Base-by-base conservation (phyloP, 2,888 invertebrate genomes). In the Nemotelus nigrinus region DNA sequence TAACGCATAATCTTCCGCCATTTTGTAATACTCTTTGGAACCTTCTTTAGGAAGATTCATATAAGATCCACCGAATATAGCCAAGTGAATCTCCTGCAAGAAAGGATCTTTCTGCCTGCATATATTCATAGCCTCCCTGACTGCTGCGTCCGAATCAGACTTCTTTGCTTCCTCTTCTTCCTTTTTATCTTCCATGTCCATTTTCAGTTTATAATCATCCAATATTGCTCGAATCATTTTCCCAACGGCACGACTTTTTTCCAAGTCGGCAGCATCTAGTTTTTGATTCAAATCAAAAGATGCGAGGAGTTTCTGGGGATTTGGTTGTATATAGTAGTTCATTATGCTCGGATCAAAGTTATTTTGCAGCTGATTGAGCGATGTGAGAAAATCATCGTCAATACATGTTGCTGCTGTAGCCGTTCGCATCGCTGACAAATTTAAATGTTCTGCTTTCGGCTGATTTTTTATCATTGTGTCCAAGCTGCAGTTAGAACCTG, bases 51-150 rank as follows among this genome's bases (percentile, higher is more conserved):
- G 74, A 7, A 60, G n/a, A 41, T 2, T 60, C 7, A 47, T 25
- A 6, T 60, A 7, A 6, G 6, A 7, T 2, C 39, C 8, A 3
- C 50, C 60, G 41, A 74, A 74, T 25, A 74, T 60, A 2, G 63
- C 74, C 6, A 74, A 25, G 63, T 74, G 47, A 47, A 74, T 63
- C 50, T 74, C 74, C 2, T 41, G 47, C 48, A 63, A 7, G 8
- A 48, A 48, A 3, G 74, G 74, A 63, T 74, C 60, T 1, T 58
- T 74, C 39, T 48, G 60, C 6, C 74, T 25, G 60, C 74, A 63
- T 45, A 74, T 63, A 41, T 47, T 6, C 25, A 47, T 41, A 6
- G 74, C 74, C 44, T 71, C 44, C 6, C 45, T 55, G 3, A 43
- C 71, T 6, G 44, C 53, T 39, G 4, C n/a, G 43, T n/a, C 57